Evolutionary conservation across 2,797 vertebrate genomes (phyloP).

Genomic region (Eulemur rubriventer): DNA sequence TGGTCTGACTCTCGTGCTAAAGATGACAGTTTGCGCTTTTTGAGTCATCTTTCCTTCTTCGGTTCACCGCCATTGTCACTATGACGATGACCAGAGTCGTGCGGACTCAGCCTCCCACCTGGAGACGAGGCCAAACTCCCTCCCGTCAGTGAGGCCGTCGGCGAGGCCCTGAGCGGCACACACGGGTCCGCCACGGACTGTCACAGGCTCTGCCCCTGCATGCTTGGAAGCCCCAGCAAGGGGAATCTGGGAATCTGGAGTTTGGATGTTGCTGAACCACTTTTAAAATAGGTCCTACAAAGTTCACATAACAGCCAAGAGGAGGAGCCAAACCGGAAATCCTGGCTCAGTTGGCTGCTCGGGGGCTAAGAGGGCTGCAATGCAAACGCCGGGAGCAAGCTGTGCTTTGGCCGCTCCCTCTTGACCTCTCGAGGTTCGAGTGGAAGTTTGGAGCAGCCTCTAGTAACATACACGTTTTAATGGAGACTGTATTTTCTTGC

Average conservation of each 20-base stretch:
- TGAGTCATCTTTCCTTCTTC: neutral
- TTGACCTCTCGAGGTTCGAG: neutral
- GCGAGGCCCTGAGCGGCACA: too few relatives aligned
- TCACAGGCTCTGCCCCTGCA: too few relatives aligned
- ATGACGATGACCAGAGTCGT: neutral
- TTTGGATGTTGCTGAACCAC: neutral
- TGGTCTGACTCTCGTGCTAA: neutral
- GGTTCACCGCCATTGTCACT: neutral
- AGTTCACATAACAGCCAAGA: slow-evolving; percentile 26
- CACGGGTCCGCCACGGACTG: neutral
- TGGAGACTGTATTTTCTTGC: neutral
- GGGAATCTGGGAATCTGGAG: neutral
- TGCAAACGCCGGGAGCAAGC: neutral
- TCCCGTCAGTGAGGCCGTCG: rapidly evolving
- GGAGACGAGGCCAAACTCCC: neutral
- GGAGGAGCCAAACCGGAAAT: slow-evolving; percentile 22
- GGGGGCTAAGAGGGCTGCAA: rapidly evolving
- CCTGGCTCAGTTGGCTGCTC: neutral
- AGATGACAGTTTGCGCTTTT: neutral
- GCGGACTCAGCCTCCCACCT: neutral
- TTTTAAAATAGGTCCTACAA: neutral
- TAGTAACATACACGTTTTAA: neutral
- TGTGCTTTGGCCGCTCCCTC: rapidly evolving
- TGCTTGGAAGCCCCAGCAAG: neutral
- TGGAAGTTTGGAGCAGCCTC: neutral